Evolutionary conservation across 2,797 vertebrate species (phyloP), one percentile per base, ranked within the genome.

Genomic region (Argentina silus): DNA sequence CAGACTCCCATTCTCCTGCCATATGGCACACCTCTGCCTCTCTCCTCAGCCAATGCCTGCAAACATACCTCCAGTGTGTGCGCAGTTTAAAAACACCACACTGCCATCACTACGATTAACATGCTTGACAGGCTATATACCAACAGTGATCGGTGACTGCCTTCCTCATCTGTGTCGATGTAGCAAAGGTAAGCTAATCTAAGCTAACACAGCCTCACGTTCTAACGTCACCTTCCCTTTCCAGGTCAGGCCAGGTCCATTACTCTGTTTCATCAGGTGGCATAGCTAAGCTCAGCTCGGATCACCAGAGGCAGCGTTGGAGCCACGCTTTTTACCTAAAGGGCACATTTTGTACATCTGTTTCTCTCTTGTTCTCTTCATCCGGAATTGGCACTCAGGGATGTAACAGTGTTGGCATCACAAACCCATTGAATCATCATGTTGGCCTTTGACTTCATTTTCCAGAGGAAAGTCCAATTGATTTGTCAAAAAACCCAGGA

Each of bases 11-110:
- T 88, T 90, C 84, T 86, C 61, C 80, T 73, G 75, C 87, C 91
- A 92, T 90, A 93, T 91, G 90, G 86, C 77, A 75, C 80, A 86
- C 81, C 88, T 89, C 85, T 88, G 78, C 77, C 83, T 83, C 78
- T 72, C 67, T 81, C 3, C 60, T 75, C 80, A 78, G 79, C 69
- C 71, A 74, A 79, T 82, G 81, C 74, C 50, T 12, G 7, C 27
- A 10, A 3, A 51, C 50, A 12, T 15, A 12, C 7, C 7, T 51
- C 15, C 50, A 51, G 50, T 12, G 50, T 36, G 27, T 36, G 4
- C 27, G 27, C 27, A 36, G 27, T 36, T 36, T 36, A 51, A 51
- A 4, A 51, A n/a, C 14, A 51, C 50, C 12, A 51, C 50, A 51
- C 15, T 51, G 50, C 12, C 4, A 15, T 14, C 50, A 51, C 50